phyloP scores from a whole-genome alignment of 2,797 vertebrate species.

The Syncerus caffer region DNA sequence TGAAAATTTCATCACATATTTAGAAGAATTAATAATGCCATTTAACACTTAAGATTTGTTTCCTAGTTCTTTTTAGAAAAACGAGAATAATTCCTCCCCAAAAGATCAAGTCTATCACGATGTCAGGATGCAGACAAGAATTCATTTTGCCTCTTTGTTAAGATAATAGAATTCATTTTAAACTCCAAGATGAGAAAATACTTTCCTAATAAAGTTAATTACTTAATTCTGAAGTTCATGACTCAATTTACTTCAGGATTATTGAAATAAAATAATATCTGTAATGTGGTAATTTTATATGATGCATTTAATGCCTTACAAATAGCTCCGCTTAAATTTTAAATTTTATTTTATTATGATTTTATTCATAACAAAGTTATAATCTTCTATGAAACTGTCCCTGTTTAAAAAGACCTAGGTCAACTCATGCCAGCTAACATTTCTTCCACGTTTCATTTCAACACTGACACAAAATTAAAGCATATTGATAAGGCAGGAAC shows the following conservation, averaged over 20 bases:
- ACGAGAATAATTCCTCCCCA: neutral
- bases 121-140: neutral
- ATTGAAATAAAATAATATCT: neutral
- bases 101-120: neutral
- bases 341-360: neutral
- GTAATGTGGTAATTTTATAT: neutral
- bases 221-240: slow-evolving; percentile 23
- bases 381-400: neutral
- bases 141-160: neutral
- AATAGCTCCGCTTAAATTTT: neutral
- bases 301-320: neutral
- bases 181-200: slow-evolving; percentile 25
- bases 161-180: slow-evolving; percentile 26
- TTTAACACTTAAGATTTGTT: neutral
- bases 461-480: neutral
- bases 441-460: neutral
- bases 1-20: neutral
- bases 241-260: slow-evolving; percentile 14
- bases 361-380: neutral
- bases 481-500: neutral
- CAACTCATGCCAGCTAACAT: neutral
- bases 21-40: neutral
- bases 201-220: slow-evolving; percentile 22
- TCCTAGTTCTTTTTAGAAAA: neutral
- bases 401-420: neutral